Evolutionary conservation across 1,140 invertebrate species (phyloP).

Genomic region (Phthorimaea operculella): DNA sequence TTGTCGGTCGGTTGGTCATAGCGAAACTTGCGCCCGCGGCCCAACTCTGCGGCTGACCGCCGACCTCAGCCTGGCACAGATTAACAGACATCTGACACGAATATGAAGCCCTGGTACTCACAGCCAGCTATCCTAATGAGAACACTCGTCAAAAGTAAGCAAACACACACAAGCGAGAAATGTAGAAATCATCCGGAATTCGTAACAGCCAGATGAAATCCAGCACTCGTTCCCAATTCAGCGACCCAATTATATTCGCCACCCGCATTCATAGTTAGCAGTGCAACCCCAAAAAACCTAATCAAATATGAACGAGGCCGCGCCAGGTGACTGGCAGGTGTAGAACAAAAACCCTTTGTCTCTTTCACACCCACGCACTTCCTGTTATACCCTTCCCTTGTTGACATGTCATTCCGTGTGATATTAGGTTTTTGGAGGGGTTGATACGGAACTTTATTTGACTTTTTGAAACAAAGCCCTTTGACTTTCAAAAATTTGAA

Average conservation of each 20-base stretch:
- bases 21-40: conserved; percentile 15
- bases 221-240: conserved; percentile 17
- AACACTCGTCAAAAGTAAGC: too few species aligned
- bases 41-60: conserved; percentile 23
- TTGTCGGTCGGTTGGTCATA: conserved; percentile 20
- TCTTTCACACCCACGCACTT: conserved; percentile 28
- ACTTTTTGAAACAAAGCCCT: background rate
- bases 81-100: conserved; percentile 17
- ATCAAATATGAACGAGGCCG: conserved; percentile 58
- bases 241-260: conserved; percentile 25
- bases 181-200: too few species aligned
- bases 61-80: conserved; percentile 17
- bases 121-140: too few species aligned
- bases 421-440: conserved; percentile 44
- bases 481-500: background rate
- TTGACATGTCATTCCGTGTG: conserved; percentile 39
- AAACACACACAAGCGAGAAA: too few species aligned
- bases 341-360: conserved; percentile 39
- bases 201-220: background rate
- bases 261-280: conserved; percentile 44
- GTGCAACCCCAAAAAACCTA: conserved; percentile 51
- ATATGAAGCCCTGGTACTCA: background rate
- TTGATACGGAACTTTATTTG: background rate
- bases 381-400: conserved; percentile 20
- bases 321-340: conserved; percentile 60